Conservation (phyloP, 2,113 vertebrate genomes). For the Recurvirostra avosetta region DNA sequence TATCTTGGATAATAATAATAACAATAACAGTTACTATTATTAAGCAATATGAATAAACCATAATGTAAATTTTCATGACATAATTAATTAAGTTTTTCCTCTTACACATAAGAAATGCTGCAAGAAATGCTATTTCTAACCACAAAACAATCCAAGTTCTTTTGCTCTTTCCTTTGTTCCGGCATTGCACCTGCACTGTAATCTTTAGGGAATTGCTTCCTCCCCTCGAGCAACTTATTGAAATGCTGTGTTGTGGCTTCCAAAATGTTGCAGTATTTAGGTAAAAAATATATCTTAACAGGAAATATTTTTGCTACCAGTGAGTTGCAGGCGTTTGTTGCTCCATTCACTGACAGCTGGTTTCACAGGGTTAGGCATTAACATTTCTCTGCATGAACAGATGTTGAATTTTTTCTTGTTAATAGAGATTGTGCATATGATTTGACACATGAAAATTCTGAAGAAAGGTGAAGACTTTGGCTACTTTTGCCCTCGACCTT, state of each 20-base stretch:
- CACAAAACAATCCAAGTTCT: neutral
- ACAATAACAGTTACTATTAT: neutral
- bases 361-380: neutral
- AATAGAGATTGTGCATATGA: neutral
- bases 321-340: neutral
- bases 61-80: neutral
- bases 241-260: neutral
- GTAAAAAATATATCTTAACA: neutral
- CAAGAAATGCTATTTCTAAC: neutral
- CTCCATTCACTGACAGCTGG: neutral
- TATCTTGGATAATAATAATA: neutral
- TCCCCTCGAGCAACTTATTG: neutral
- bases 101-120: neutral
- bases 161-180: neutral
- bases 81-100: neutral
- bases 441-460: neutral
- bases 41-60: neutral
- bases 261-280: neutral
- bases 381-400: neutral
- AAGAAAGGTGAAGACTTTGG: neutral
- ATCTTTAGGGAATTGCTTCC: neutral
- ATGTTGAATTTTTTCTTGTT: neutral
- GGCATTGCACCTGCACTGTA: neutral
- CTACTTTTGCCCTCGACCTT: neutral
- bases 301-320: neutral